Percentiles rank a stretch among this genome's conserved stretches.
Conservation (phyloP, 2,888 invertebrate species). For the Pardosa pseudoannulata region DNA sequence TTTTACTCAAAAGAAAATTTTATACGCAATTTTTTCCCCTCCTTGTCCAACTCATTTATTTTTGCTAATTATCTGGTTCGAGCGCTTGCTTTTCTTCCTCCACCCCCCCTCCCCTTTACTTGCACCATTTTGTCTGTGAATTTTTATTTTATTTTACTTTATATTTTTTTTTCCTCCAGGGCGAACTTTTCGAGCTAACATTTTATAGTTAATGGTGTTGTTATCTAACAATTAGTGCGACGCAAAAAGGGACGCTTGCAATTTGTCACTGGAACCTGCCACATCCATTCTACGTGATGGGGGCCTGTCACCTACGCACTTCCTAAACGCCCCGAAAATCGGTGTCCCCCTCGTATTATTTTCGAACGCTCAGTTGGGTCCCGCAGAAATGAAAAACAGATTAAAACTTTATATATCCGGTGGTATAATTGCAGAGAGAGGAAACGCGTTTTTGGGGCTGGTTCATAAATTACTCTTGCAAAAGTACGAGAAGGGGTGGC, state of each 20-base stretch:
- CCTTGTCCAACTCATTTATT: background rate
- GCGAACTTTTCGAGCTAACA: conserved; percentile 17
- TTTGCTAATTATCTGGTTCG: conserved; percentile 14
- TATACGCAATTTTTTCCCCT: background rate
- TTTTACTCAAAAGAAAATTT: conserved; percentile 5
- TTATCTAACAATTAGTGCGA: conserved; percentile 71
- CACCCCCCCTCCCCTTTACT: background rate
- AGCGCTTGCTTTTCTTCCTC: background rate
- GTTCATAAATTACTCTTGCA: conserved; percentile 50
- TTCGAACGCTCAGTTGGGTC: conserved; percentile 57
- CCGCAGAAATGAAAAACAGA: conserved; percentile 59
- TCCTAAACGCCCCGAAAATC: conserved; percentile 18
- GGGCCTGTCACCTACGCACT: conserved; percentile 49
- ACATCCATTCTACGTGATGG: conserved; percentile 62
- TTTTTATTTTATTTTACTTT: no score
- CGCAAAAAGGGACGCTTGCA: conserved; percentile 48
- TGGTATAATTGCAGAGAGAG: conserved; percentile 55
- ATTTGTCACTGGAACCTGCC: conserved; percentile 66
- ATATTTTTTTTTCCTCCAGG: no score
- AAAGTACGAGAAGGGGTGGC: conserved; percentile 16
- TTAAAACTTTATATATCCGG: conserved; percentile 70
- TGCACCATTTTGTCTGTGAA: conserved; percentile 20
- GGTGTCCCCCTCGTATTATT: conserved; percentile 49
- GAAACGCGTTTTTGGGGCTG: conserved; percentile 47
- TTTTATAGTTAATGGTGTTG: conserved; percentile 70